These are phyloP conservation scores for Silurus meridionalis DNA, from an alignment of 2,113 vertebrate species.

Conservation along the genomic window DNA sequence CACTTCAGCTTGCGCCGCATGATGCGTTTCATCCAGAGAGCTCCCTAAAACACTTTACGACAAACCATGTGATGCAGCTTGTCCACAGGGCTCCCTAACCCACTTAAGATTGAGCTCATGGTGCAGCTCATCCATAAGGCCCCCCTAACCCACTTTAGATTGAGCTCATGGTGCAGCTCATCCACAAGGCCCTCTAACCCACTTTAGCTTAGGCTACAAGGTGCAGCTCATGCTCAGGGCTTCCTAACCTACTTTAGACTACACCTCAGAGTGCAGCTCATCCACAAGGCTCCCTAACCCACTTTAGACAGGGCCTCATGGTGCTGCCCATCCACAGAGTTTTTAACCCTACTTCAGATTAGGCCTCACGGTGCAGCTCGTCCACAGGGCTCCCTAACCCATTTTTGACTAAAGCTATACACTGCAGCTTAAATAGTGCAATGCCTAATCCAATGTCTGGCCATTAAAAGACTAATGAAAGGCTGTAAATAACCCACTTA, in stretches of 20 bases:
- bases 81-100: slow-evolving; percentile 4
- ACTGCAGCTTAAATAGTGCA: slow-evolving; percentile 24
- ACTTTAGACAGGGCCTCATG: not conserved
- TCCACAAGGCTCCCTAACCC: slow-evolving; percentile 17
- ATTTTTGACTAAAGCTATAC: not conserved
- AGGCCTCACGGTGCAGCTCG: slow-evolving; percentile 3
- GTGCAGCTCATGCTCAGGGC: slow-evolving; percentile 7
- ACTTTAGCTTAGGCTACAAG: slow-evolving; percentile 7
- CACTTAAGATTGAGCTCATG: not conserved
- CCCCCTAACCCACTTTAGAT: not conserved
- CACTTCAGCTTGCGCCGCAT: not conserved
- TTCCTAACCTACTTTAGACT: slow-evolving; percentile 27
- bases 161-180: slow-evolving; percentile 28
- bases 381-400: not conserved
- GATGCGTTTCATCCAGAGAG: slow-evolving; percentile 20
- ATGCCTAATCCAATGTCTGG: not conserved
- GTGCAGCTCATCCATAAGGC: slow-evolving; percentile 12
- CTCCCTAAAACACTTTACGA: not conserved
- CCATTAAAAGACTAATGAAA: not conserved
- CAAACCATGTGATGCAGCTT: not conserved
- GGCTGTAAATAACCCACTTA: not conserved
- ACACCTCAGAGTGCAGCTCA: slow-evolving; percentile 12
- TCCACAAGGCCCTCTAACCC: slow-evolving; percentile 20
- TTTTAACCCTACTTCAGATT: slow-evolving; percentile 15
- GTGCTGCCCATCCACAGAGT: slow-evolving; percentile 17